phyloP scores from a whole-genome alignment of 2,113 vertebrate genomes.

The Lipotes vexillifer region DNA sequence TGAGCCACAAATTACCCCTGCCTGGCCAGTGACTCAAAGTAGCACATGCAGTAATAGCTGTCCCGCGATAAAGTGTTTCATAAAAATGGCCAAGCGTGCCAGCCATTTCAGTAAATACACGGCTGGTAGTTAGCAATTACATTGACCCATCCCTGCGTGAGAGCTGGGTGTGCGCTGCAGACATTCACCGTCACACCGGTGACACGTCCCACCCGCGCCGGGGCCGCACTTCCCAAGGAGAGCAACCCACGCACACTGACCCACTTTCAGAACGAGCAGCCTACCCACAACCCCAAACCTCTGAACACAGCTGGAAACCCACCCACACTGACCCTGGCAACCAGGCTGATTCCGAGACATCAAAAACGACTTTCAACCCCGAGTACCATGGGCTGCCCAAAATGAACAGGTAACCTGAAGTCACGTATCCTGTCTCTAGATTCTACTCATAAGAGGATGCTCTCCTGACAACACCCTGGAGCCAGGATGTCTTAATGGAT shows the following conservation, averaged over 20 bases:
- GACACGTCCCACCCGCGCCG: neutral
- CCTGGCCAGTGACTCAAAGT: neutral
- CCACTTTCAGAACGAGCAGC: neutral
- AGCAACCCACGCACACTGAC: neutral
- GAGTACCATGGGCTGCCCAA: neutral
- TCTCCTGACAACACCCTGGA: neutral
- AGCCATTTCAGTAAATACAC: slow-evolving; percentile 54
- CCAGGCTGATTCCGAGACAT: neutral
- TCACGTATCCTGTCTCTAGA: neutral
- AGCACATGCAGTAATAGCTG: neutral
- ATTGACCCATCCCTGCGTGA: slow-evolving; percentile 47
- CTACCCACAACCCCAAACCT: neutral
- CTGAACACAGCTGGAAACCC: neutral
- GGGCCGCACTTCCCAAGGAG: neutral
- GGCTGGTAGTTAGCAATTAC: slow-evolving; percentile 60
- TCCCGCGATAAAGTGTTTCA: neutral
- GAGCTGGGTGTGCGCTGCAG: neutral
- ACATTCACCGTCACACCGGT: neutral
- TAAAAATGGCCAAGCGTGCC: slow-evolving; percentile 58
- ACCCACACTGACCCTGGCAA: rapidly evolving
- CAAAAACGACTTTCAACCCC: rapidly evolving
- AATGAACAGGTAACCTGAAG: neutral
- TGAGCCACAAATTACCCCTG: neutral
- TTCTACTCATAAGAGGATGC: rapidly evolving
- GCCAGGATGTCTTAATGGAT: neutral